A percentile compares a stretch with the other conserved stretches of the same genome.
Evolutionary conservation across 2,888 invertebrate genomes (phyloP).

Genomic region (Nomada ferruginata): DNA sequence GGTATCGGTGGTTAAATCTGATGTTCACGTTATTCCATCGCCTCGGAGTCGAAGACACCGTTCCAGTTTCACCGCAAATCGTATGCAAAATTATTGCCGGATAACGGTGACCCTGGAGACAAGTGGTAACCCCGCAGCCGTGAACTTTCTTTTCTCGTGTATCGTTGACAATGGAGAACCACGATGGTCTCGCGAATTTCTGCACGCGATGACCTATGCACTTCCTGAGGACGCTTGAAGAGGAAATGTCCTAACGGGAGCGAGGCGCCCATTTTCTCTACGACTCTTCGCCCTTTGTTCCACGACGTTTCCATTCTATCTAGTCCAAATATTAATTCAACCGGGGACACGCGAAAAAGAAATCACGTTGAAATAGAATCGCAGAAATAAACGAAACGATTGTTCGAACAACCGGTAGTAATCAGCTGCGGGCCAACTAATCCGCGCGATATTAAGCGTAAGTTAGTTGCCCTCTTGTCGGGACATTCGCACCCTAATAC

Average conservation of each 20-base stretch:
- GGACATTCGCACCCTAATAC: conserved; percentile 35
- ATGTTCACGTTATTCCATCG: background rate
- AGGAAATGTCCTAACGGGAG: conserved; percentile 78
- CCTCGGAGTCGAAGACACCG: conserved; percentile 19
- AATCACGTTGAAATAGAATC: background rate
- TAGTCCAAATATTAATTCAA: background rate
- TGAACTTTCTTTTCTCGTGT: conserved; percentile 72
- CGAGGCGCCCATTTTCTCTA: conserved; percentile 46
- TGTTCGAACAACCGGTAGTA: conserved; percentile 6
- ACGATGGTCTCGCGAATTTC: conserved; percentile 72
- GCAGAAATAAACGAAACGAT: background rate
- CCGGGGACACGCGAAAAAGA: conserved; percentile 11
- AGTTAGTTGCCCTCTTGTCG: conserved; percentile 32
- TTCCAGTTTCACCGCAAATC: conserved; percentile 59
- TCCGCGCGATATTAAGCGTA: conserved; percentile 29
- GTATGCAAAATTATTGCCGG: conserved; percentile 53
- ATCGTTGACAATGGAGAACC: conserved; percentile 75
- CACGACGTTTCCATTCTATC: background rate
- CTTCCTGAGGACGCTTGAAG: conserved; percentile 77
- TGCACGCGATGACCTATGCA: conserved; percentile 79
- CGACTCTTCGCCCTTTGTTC: conserved; percentile 43
- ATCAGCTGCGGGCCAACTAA: conserved; percentile 12
- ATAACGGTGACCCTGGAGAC: conserved; percentile 76
- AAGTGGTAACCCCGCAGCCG: conserved; percentile 71
- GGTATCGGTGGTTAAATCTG: background rate